Evolutionary conservation across 2,888 invertebrate genomes (phyloP), one percentile per base, ranked within the genome.

Genomic region (Drosophila ustulata): DNA sequence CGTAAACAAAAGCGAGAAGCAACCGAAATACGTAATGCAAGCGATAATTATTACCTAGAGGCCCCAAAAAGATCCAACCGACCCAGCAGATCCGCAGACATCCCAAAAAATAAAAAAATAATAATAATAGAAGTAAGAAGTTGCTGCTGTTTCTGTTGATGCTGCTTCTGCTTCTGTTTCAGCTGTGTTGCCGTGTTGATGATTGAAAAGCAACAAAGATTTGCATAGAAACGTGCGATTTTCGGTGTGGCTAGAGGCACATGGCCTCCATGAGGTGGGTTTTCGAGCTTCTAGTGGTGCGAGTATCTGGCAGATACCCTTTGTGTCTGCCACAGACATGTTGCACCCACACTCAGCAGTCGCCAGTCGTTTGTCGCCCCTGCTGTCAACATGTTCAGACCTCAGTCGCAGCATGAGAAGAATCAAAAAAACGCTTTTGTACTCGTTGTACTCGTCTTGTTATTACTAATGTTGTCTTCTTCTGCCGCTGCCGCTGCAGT

Each of bases 141-240:
- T 37, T 51, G 63, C 28, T 47, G 25, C 34, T 47, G 32, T 5
- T 55, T 43, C 23, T 25, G 23, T 9, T 7, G 23, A 4, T 25
- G 45, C 7, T 23, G 56, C 34, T 50, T 18, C 51, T 51, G 51
- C 32, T 37, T 37, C n/a, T 37, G 34, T 11, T n/a, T 37, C n/a
- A 5, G n/a, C 37, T 37, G 37, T 25, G 61, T 34, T 55, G 58
- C 61, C 59, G 71, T 77, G 80, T 53, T 72, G 82, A 73, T 84
- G 85, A 86, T 86, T 83, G 81, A 82, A 78, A 78, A 86, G 88
- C 80, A 62, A 53, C 88, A 61, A 78, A 87, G 85, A 83, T 87
- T 83, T 83, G 85, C 83, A 83, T 83, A 85, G 88, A 87, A 87
- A 87, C 83, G 88, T 83, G 83, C 88, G 88, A 87, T 82, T 87